Base-by-base conservation (phyloP, 1,140 invertebrate species). In the Harlomillsia oculata region DNA sequence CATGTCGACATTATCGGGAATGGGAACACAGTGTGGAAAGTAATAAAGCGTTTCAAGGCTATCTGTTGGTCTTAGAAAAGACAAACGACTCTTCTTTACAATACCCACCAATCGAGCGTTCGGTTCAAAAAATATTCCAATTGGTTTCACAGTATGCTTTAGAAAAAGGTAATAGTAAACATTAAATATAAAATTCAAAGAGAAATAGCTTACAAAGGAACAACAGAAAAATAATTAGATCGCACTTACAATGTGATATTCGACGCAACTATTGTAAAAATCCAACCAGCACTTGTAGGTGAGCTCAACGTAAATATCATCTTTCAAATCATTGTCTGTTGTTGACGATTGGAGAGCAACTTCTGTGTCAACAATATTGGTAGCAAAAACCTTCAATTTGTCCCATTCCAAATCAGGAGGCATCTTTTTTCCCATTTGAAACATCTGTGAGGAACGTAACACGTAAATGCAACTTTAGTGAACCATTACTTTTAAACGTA, bases 181-280 rank as follows among this genome's bases (percentile, higher is more conserved):
- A 8, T 50, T 30, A 26, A 56, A 23, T 37, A 56, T 4, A 25
- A 53, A n/a, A 26, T 29, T 59, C 23, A 23, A 32, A 59, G 20
- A 32, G 5, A 53, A 5, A 43, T 46, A n/a, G 16, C 41, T n/a
- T 44, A 18, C 43, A 53, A 28, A 45, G 5, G 26, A 50, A 11
- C 18, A 18, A 13, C 20, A 13, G 11, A 29, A n/a, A 44, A 40
- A 21, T 13, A 16, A 49, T 21, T 39, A 20, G 3, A 6, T 37
- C 8, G 14, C 4, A 23, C 60, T 62, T 62, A 59, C 60, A 43
- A 62, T 58, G 30, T 65, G 63, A 57, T 65, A 62, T 48, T 65
- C 63, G 1, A 65, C 59, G 48, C 63, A 65, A 25, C 56, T 60
- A 26, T 56, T 62, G 44, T 65, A 65, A 36, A 65, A 65, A n/a